Base-by-base conservation (phyloP, 2,888 invertebrate genomes). In the Amphipoea lucens region DNA sequence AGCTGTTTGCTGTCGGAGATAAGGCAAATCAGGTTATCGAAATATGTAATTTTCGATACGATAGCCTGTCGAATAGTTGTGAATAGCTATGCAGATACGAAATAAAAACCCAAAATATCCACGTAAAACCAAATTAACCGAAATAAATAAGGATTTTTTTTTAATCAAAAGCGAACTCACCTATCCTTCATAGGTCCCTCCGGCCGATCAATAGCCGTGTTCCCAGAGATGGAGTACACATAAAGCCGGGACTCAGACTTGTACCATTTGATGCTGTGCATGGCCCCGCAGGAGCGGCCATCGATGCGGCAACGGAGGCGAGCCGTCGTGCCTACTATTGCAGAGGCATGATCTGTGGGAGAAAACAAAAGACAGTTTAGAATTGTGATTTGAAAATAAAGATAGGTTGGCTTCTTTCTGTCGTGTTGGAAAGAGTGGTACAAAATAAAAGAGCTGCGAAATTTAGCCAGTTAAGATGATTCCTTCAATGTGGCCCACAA, bases 241-340 rank as follows among this genome's bases (percentile, higher is more conserved):
- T 98, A 98, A 79, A 98, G 98, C 78, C 98, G 94, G 70, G 97
- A 97, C 81, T 98, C 97, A 4, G 98, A 98, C 88, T 98, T 97
- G 95, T 98, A 98, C 98, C 98, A 98, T 94, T 98, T 98, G 94
- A 98, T 98, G 95, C 98, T 98, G 96, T 98, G 98, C 92, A 98
- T 97, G 86, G 97, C 98, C 0, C 98, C 98, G 91, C 98, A 98
- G 51, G 98, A 97, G n/a, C 97, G 96, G 66, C 97, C 97, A 91
- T 98, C 98, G 86, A 98, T 97, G 36, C 97, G 97, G 92, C 98
- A 98, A 4, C 98, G 98, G 65, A 98, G 97, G n/a, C 97, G 97
- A 14, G 98, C 98, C 14, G 97, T 97, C 42, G 97, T 97, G 5
- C 98, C 98, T 1, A 98, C 98, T 88, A 98, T 97, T 0, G 98